Conservation (phyloP, 2,888 invertebrate species). For the Euphydryas editha region DNA sequence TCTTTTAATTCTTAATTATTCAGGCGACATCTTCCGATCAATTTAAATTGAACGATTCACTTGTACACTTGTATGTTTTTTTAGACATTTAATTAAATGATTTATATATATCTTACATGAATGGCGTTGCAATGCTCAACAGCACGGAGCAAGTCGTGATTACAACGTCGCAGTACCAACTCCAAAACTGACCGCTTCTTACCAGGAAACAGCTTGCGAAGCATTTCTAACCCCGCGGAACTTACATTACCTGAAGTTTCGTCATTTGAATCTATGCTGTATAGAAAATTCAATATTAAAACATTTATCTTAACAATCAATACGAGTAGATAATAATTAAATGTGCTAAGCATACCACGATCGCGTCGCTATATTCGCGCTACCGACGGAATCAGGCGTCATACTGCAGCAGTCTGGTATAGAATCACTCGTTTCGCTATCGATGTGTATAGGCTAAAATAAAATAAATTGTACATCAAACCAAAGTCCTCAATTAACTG, state of each 20-base stretch:
- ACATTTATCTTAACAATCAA: not conserved
- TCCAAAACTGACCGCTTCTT: slow-evolving; percentile 94
- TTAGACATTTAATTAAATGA: too few species aligned
- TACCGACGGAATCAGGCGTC: slow-evolving; percentile 69
- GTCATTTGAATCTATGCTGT: slow-evolving; percentile 53
- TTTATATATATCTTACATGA: slow-evolving; percentile 51
- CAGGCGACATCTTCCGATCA: too few species aligned
- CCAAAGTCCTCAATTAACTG: not conserved
- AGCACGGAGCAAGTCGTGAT: slow-evolving; percentile 94
- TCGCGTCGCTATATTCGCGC: slow-evolving; percentile 45
- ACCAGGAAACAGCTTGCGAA: slow-evolving; percentile 94
- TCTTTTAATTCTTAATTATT: too few species aligned
- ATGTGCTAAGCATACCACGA: slow-evolving; percentile 26
- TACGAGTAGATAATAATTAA: slow-evolving; percentile 5
- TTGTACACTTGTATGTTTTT: too few species aligned
- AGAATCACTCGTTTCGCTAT: slow-evolving; percentile 79
- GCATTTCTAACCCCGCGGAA: slow-evolving; percentile 91
- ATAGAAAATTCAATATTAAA: slow-evolving; percentile 8
- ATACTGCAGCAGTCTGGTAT: slow-evolving; percentile 71
- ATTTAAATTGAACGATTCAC: too few species aligned
- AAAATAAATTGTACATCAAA: not conserved
- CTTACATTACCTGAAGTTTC: slow-evolving; percentile 81
- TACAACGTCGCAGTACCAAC: slow-evolving; percentile 95
- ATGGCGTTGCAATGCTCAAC: slow-evolving; percentile 91
- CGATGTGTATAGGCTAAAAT: slow-evolving; percentile 74